These are phyloP conservation scores for Propithecus perrieri DNA, from an alignment of 2,797 vertebrate genomes.

Conservation along the genomic window DNA sequence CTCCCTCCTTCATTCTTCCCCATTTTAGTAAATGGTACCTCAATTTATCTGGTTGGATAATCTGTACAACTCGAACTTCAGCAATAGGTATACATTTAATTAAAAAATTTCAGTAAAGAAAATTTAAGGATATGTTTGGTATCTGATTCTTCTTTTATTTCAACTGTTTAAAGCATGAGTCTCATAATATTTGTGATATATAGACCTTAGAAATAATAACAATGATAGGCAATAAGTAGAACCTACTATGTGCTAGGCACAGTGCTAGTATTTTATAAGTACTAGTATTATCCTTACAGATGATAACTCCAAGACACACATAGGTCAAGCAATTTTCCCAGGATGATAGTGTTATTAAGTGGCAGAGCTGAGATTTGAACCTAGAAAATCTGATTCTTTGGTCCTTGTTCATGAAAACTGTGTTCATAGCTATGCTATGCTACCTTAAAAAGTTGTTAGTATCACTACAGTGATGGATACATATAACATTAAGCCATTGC, in stretches of 20 bases:
- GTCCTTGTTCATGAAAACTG: not conserved
- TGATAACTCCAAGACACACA: not conserved
- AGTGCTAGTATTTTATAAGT: not conserved
- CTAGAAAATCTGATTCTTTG: not conserved
- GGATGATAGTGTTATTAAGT: not conserved
- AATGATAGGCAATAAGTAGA: not conserved
- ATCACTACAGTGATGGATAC: not conserved
- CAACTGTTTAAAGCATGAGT: not conserved
- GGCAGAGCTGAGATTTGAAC: not conserved
- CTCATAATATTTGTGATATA: not conserved
- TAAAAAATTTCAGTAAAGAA: not conserved
- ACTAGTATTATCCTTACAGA: not conserved
- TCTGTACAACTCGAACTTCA: not conserved
- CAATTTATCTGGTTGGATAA: not conserved
- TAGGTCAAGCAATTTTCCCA: not conserved
- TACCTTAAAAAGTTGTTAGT: not conserved
- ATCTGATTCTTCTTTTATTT: not conserved
- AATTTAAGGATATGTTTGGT: not conserved
- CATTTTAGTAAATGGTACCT: not conserved
- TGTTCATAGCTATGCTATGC: not conserved
- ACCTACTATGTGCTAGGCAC: not conserved
- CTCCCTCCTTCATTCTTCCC: not conserved
- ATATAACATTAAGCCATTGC: not conserved
- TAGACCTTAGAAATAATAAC: not conserved
- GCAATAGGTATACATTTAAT: not conserved